Evolutionary conservation across 2,113 vertebrate genomes (phyloP).

Genomic region (Gymnocephalus cernua): DNA sequence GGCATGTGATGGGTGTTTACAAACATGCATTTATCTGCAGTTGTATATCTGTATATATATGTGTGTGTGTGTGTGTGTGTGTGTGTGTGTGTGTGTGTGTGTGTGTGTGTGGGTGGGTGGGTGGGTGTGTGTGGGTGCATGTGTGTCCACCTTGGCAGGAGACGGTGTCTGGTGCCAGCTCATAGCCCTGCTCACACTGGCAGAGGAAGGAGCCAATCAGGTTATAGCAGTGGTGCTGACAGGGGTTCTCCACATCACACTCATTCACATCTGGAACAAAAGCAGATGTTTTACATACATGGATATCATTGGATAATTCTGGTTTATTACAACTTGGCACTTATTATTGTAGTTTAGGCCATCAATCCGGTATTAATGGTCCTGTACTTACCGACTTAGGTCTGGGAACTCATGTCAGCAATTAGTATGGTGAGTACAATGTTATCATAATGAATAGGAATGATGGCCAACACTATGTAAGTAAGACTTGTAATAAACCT

Average conservation of each 20-base stretch:
- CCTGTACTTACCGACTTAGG: not conserved
- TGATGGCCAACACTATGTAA: not conserved
- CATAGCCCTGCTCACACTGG: slow-evolving; percentile 94
- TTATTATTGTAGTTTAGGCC: not conserved
- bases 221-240: slow-evolving; percentile 95
- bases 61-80: not conserved
- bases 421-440: not conserved
- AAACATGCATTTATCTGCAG: not conserved
- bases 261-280: slow-evolving; percentile 92
- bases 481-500: not conserved
- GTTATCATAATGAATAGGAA: not conserved
- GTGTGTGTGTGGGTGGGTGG: slow-evolving; percentile 15
- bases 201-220: slow-evolving; percentile 94
- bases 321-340: not conserved
- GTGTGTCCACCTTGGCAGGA: slow-evolving; percentile 91
- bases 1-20: not conserved
- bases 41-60: not conserved
- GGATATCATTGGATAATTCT: not conserved
- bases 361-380: not conserved
- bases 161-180: slow-evolving; percentile 89
- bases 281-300: slow-evolving; percentile 42
- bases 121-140: slow-evolving; percentile 2
- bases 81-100: not conserved
- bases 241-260: slow-evolving; percentile 91
- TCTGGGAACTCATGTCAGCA: not conserved